These are phyloP conservation scores for Epistrophe eligans DNA, from an alignment of 2,888 invertebrate genomes.

Conservation along the genomic window DNA sequence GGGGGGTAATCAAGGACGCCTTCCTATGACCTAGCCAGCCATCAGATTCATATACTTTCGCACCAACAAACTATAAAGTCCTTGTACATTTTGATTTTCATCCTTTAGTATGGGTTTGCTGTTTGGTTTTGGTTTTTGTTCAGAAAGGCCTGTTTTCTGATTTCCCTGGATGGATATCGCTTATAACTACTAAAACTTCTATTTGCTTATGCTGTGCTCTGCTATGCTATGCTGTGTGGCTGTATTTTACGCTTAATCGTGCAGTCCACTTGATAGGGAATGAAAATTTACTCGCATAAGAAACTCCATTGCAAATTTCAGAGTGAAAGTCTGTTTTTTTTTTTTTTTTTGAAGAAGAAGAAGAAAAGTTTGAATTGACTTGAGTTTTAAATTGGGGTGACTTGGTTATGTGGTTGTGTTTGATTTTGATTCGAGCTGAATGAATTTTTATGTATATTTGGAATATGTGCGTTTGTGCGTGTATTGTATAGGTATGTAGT, in stretches of 20 bases:
- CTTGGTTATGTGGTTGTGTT: slow-evolving; percentile 1
- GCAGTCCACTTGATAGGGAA: slow-evolving; percentile 40
- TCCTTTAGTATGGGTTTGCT: slow-evolving; percentile 17
- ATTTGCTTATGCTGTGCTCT: slow-evolving; percentile 5
- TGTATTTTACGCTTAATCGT: slow-evolving; percentile 55
- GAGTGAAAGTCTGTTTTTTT: slow-evolving; percentile 38
- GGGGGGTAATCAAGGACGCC: not conserved
- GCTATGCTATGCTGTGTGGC: not conserved
- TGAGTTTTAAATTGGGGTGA: not conserved
- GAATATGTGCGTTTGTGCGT: not conserved
- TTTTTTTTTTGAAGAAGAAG: not conserved
- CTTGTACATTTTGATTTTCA: slow-evolving; percentile 40
- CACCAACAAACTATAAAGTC: slow-evolving; percentile 41
- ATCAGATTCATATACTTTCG: slow-evolving; percentile 34
- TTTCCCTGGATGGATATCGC: slow-evolving; percentile 34
- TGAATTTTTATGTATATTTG: not conserved
- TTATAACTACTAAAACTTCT: slow-evolving; percentile 26
- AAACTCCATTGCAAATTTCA: slow-evolving; percentile 39
- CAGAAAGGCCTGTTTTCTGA: slow-evolving; percentile 25
- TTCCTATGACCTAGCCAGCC: slow-evolving; percentile 27
- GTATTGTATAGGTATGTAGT: not conserved
- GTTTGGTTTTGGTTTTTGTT: slow-evolving; percentile 33
- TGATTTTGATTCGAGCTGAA: slow-evolving; percentile 13
- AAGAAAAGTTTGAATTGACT: slow-evolving; percentile 38
- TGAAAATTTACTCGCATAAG: slow-evolving; percentile 52